These are phyloP conservation scores for Leuciscus idus DNA, from an alignment of 2,113 vertebrate genomes.

Conservation along the genomic window DNA sequence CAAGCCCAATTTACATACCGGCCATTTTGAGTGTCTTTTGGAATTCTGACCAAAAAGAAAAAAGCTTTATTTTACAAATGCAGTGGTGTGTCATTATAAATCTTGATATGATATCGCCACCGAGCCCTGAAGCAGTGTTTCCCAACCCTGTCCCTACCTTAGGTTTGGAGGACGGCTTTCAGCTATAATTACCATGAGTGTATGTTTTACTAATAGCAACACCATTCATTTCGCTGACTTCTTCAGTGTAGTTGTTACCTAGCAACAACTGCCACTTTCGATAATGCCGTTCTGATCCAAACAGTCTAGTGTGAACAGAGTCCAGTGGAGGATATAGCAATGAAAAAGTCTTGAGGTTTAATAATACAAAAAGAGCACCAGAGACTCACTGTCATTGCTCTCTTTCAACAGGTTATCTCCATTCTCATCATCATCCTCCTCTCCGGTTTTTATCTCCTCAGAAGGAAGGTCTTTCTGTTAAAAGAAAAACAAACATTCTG, in stretches of 20 bases:
- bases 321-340: neutral
- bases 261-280: neutral
- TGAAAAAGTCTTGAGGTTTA: neutral
- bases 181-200: too few species aligned
- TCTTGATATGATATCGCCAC: too few species aligned
- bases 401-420: slow-evolving; percentile 98
- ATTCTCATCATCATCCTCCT: slow-evolving; percentile 96
- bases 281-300: neutral
- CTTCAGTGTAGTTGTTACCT: neutral
- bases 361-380: neutral
- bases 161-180: too few species aligned
- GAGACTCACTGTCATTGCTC: slow-evolving; percentile 92
- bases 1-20: too few species aligned
- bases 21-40: too few species aligned
- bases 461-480: slow-evolving; percentile 88
- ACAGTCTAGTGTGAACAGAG: neutral
- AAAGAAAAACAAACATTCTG: neutral
- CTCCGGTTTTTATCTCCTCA: slow-evolving; percentile 99
- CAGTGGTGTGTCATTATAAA: too few species aligned
- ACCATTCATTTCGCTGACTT: neutral
- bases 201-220: too few species aligned
- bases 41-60: too few species aligned
- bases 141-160: neutral
- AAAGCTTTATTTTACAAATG: too few species aligned
- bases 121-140: neutral